Conservation (phyloP, 1,140 invertebrate genomes). For the Melitaea cinxia region DNA sequence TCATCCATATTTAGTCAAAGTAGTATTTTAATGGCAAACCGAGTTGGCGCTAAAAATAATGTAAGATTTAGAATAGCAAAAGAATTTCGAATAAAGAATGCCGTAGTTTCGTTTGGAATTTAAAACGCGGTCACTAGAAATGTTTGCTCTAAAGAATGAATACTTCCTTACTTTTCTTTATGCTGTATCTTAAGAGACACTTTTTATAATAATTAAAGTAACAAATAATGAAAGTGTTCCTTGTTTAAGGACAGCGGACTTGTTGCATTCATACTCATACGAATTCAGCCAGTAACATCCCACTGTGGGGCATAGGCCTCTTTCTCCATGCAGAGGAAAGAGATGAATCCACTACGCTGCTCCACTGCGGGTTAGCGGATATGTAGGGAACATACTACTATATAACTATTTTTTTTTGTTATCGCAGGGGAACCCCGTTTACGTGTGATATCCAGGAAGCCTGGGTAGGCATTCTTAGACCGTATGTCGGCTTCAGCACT, state of each 20-base stretch:
- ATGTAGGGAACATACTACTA: too few species aligned
- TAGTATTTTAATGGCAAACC: constrained; percentile 20
- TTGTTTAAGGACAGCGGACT: neutral
- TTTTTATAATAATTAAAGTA: constrained; percentile 20
- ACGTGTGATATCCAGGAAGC: too few species aligned
- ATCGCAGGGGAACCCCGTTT: too few species aligned
- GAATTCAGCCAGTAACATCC: too few species aligned
- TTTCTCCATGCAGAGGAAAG: too few species aligned
- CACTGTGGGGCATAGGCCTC: too few species aligned
- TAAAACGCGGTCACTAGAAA: constrained; percentile 34
- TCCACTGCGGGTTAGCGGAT: too few species aligned
- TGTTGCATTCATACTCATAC: too few species aligned
- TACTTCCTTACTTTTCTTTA: constrained; percentile 25
- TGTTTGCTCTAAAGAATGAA: constrained; percentile 28
- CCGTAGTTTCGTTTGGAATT: constrained; percentile 31
- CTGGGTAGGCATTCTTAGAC: too few species aligned
- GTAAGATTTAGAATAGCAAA: constrained; percentile 32
- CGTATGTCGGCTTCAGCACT: too few species aligned
- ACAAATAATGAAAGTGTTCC: neutral
- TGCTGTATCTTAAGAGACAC: constrained; percentile 26
- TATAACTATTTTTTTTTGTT: too few species aligned
- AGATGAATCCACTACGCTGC: too few species aligned
- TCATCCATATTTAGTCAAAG: constrained; percentile 22
- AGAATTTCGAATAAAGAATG: constrained; percentile 32
- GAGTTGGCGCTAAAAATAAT: constrained; percentile 32